These are phyloP conservation scores for Idaea aversata DNA, from an alignment of 2,888 invertebrate species.

Conservation along the genomic window DNA sequence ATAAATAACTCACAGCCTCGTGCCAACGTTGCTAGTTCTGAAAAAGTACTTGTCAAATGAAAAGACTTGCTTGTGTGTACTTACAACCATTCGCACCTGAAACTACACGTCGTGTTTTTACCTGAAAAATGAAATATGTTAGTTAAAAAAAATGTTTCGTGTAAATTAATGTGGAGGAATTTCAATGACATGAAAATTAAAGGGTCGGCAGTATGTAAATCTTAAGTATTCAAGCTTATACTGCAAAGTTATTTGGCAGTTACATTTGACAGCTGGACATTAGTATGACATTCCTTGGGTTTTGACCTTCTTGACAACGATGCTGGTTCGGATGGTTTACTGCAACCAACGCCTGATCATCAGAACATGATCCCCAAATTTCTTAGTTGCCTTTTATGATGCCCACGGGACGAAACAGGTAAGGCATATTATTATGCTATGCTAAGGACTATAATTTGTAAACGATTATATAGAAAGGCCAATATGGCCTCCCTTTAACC, in stretches of 20 bases:
- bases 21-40: slow-evolving; percentile 39
- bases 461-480: too few species aligned
- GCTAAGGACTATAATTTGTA: too few species aligned
- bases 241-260: background rate
- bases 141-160: background rate
- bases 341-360: too few species aligned
- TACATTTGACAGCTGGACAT: background rate
- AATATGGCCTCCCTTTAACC: too few species aligned
- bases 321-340: too few species aligned
- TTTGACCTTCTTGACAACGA: too few species aligned
- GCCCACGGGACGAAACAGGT: too few species aligned
- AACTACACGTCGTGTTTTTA: background rate
- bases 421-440: too few species aligned
- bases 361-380: too few species aligned
- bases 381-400: too few species aligned
- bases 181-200: background rate
- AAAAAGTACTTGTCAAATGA: slow-evolving; percentile 40
- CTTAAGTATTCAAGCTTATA: background rate
- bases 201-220: background rate
- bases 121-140: background rate
- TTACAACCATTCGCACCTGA: background rate
- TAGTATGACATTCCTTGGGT: too few species aligned
- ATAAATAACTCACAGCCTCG: slow-evolving; percentile 33
- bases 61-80: background rate
- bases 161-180: background rate